These are phyloP conservation scores for Astropecten irregularis DNA, from an alignment of 53 echinoderm and acorn worm species.

Conservation along the genomic window DNA sequence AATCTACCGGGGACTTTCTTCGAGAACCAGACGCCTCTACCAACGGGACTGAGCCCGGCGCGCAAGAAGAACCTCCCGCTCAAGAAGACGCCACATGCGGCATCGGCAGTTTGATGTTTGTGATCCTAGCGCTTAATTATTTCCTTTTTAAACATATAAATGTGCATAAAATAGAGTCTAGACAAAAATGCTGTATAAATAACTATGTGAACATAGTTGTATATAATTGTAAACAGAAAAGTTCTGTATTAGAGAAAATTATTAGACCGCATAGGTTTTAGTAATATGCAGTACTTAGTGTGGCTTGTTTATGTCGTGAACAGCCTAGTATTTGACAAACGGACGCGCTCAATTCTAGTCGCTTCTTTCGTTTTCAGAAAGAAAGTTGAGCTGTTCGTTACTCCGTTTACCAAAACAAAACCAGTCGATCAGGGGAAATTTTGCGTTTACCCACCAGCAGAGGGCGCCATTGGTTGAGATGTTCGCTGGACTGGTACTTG, in stretches of 20 bases:
- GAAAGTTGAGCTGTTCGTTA: too few species aligned
- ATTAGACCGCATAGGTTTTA: neutral
- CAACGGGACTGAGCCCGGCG: slow-evolving; percentile 39
- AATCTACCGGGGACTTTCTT: slow-evolving; percentile 80
- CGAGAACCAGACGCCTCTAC: slow-evolving; percentile 75
- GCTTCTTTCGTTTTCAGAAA: too few species aligned
- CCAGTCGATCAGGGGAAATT: too few species aligned
- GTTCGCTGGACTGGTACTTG: too few species aligned
- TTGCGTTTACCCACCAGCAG: too few species aligned
- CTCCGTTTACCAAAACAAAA: too few species aligned
- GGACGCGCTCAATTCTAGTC: too few species aligned
- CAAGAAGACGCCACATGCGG: slow-evolving; percentile 19
- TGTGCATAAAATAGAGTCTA: slow-evolving; percentile 24
- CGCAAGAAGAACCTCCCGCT: slow-evolving; percentile 38
- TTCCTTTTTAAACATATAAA: slow-evolving; percentile 9
- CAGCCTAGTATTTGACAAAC: too few species aligned
- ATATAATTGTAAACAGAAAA: slow-evolving; percentile 16
- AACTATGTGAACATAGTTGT: slow-evolving; percentile 8
- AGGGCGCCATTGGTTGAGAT: too few species aligned
- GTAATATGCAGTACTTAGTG: neutral
- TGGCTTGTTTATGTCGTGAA: too few species aligned
- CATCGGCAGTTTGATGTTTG: slow-evolving; percentile 43
- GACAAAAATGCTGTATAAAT: slow-evolving; percentile 35
- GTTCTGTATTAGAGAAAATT: neutral
- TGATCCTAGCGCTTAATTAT: too few species aligned